Conservation (phyloP, 23 tunicate species). For the Ascidia mentula region DNA sequence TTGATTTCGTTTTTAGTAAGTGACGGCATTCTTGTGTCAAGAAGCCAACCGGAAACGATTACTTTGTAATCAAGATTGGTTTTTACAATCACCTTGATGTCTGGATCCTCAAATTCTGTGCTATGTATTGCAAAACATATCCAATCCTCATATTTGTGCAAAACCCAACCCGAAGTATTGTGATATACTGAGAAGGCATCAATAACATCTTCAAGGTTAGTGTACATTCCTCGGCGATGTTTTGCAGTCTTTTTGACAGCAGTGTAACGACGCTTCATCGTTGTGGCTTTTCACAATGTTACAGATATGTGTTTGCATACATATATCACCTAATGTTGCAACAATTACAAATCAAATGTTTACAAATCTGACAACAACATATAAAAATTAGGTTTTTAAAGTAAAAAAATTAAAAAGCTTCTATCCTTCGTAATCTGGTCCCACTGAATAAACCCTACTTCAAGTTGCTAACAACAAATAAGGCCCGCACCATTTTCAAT, state of each 20-base stretch:
- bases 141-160: conserved; percentile 3
- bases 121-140: conserved; percentile 10
- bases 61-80: background rate
- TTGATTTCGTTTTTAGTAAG: background rate
- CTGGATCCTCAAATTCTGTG: conserved; percentile 14
- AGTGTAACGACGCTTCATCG: too few species aligned
- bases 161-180: background rate
- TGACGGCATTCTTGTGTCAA: conserved; percentile 8
- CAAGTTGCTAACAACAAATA: too few species aligned
- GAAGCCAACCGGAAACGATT: background rate
- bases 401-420: too few species aligned
- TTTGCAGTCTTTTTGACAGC: background rate
- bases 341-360: too few species aligned
- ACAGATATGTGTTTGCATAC: too few species aligned
- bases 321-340: too few species aligned
- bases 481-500: too few species aligned
- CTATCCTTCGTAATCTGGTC: too few species aligned
- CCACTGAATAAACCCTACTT: too few species aligned
- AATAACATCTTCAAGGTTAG: background rate
- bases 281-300: too few species aligned
- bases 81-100: conserved; percentile 4
- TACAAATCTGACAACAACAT: too few species aligned
- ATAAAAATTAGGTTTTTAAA: too few species aligned
- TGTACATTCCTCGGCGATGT: background rate
- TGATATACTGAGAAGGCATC: background rate